Evolutionary conservation across 2,113 vertebrate genomes (phyloP), one percentile per base, ranked within the genome.

Genomic region (Microcebus tavaratra): DNA sequence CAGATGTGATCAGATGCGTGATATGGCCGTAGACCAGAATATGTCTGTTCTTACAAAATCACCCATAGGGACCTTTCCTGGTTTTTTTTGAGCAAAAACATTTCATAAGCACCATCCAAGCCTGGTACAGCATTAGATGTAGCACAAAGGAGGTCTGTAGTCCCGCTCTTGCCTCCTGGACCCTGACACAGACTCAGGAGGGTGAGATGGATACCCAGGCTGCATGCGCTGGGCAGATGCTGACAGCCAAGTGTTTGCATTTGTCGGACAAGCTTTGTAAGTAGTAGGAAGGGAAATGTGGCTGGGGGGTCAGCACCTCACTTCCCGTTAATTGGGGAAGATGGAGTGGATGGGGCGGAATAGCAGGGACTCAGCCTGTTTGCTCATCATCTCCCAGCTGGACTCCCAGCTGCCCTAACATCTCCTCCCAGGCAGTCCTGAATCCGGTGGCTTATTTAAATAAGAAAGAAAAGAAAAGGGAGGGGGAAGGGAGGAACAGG

Each of bases 321-420:
- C n/a, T 57, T 10, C 50, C 39, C 63, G 73, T 53, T 88, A 72
- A 76, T 13, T 89, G 81, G 88, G 36, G 75, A 91, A 57, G 89
- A 95, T 42, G 15, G 96, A 93, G 68, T 31, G 61, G 82, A 42
- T 65, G 81, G 53, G 17, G 6, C 8, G 20, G 13, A 61, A n/a
- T 23, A 48, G 83, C 80, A 80, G 63, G 61, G 31, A 15, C 53
- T 72, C 18, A 9, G 59, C 73, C 42, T 14, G 8, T 36, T 31
- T 67, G 53, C 48, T 90, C 82, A 53, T 88, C 94, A 63, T 21
- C 79, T 70, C 88, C 1, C 89, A 90, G 91, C 91, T 92, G 88
- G 83, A 65, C 55, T 65, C 34, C 73, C 86, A 70, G 91, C 82
- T 82, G 68, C 89, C 65, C 50, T 34, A 8, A 45, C 31, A 2